Evolutionary conservation across 2,113 vertebrate genomes (phyloP), one percentile per base, ranked within the genome.

Genomic region (Trochalopteron elliotii): DNA sequence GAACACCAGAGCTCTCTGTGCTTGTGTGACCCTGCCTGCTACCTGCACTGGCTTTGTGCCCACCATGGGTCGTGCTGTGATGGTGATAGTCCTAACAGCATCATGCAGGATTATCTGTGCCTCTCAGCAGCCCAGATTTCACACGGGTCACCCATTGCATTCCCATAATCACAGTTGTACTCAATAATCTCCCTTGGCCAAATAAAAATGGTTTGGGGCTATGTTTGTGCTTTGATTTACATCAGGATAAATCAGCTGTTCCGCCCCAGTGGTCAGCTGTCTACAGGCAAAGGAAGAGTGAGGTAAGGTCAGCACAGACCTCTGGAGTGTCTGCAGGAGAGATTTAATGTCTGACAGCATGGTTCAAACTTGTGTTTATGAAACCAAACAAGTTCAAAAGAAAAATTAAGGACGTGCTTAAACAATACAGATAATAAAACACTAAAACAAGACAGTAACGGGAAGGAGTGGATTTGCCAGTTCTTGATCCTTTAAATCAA

Each of bases 201-300:
- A 87, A 91, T n/a, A 59, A 93, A 95, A 95, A 83, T 31, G 67
- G 67, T 76, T 4, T 86, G 5, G 17, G 79, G 82, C 35, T 57
- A 7, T 52, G 89, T 76, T 74, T 89, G 90, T 67, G 42, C 84
- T 91, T 65, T 71, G 93, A 96, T 96, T 96, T 95, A 94, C 71
- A 77, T 33, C 24, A 18, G 67, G 67, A 77, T 94, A 94, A 95
- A 91, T 89, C 82, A 91, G 67, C 39, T 28, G 75, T 91, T 96
- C 84, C 2, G 6, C 59, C 78, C 71, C 71, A 93, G 63, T 60
- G 67, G 35, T 37, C 0, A 0, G 50, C 87, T 88, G 87, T 89
- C 53, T 83, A 47, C 75, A 5, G 2, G 89, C 47, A 88, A 80
- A 92, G 35, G 50, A 45, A 59, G 87, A 93, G 69, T 49, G 77